phyloP scores from a whole-genome alignment of 1,140 invertebrate genomes.

The Gryllus bimaculatus region DNA sequence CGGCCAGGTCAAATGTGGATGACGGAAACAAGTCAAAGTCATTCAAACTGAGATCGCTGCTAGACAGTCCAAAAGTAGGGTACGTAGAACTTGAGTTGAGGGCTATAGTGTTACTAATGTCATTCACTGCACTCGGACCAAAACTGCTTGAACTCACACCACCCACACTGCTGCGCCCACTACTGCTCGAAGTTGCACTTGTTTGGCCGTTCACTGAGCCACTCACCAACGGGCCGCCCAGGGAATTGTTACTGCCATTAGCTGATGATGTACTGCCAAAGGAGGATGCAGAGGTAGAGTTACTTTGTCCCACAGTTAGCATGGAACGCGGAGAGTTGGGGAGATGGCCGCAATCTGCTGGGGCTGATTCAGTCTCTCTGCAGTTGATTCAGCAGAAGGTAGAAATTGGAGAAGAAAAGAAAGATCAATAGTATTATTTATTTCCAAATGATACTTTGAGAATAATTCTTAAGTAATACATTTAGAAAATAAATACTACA shows the following conservation, averaged over 20 bases:
- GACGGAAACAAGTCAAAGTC: constrained; percentile 49
- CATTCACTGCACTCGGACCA: constrained; percentile 29
- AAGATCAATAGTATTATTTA: not conserved
- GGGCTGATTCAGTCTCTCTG: constrained; percentile 42
- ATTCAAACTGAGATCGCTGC: constrained; percentile 24
- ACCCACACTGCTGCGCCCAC: constrained; percentile 8
- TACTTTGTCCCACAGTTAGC: constrained; percentile 8
- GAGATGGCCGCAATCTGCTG: constrained; percentile 28
- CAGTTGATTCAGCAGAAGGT: not conserved
- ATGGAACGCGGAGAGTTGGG: constrained; percentile 20
- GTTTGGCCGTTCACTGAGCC: constrained; percentile 48
- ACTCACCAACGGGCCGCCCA: constrained; percentile 54
- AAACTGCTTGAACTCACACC: not conserved
- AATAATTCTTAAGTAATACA: too few relatives aligned
- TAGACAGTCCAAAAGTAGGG: constrained; percentile 32
- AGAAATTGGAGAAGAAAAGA: not conserved
- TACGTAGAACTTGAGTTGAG: constrained; percentile 28
- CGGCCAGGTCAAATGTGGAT: constrained; percentile 44
- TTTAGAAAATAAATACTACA: too few relatives aligned
- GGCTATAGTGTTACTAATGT: constrained; percentile 30
- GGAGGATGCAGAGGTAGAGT: not conserved
- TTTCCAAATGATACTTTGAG: too few relatives aligned
- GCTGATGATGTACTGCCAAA: not conserved
- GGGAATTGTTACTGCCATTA: constrained; percentile 30
- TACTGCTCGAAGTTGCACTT: not conserved